These are phyloP conservation scores for Napeogenes sylphis DNA, from an alignment of 2,888 invertebrate genomes.

Conservation along the genomic window DNA sequence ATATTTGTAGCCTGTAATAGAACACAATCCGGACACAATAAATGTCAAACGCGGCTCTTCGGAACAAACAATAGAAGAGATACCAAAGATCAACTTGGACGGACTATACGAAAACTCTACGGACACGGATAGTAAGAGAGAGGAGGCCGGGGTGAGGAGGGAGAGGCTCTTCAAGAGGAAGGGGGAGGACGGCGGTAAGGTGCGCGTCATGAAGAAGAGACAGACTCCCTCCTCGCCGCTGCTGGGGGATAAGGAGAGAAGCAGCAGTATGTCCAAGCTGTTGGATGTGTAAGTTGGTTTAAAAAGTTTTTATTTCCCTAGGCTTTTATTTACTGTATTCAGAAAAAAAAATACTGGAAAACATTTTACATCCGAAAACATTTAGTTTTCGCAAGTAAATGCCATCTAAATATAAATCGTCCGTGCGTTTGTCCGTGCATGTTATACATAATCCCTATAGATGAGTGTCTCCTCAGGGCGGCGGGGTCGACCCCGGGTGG, in stretches of 20 bases:
- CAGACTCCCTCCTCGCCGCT: slow-evolving; percentile 61
- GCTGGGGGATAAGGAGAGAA: slow-evolving; percentile 86
- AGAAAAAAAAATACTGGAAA: too few relatives aligned
- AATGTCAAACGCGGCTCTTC: slow-evolving; percentile 33
- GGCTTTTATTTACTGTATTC: not conserved
- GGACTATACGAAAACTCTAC: slow-evolving; percentile 34
- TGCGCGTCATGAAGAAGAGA: slow-evolving; percentile 54
- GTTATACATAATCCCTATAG: too few relatives aligned
- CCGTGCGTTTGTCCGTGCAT: too few relatives aligned
- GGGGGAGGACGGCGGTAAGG: slow-evolving; percentile 58
- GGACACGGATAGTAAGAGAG: slow-evolving; percentile 55
- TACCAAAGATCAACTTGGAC: slow-evolving; percentile 26
- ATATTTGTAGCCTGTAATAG: slow-evolving; percentile 85
- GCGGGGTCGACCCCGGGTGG: not conserved
- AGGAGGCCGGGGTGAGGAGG: slow-evolving; percentile 65
- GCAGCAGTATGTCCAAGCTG: slow-evolving; percentile 90
- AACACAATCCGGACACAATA: slow-evolving; percentile 88
- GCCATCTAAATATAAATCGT: too few relatives aligned
- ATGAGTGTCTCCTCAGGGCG: too few relatives aligned
- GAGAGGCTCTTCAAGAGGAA: slow-evolving; percentile 70
- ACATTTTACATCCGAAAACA: too few relatives aligned
- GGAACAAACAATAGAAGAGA: slow-evolving; percentile 11
- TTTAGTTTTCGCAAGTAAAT: too few relatives aligned
- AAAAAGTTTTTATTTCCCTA: not conserved
- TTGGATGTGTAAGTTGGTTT: slow-evolving; percentile 80